Percentiles rank a stretch among this genome's conserved stretches.
Evolutionary conservation across 2,888 invertebrate genomes (phyloP).

Genomic region (Dicycla oo): DNA sequence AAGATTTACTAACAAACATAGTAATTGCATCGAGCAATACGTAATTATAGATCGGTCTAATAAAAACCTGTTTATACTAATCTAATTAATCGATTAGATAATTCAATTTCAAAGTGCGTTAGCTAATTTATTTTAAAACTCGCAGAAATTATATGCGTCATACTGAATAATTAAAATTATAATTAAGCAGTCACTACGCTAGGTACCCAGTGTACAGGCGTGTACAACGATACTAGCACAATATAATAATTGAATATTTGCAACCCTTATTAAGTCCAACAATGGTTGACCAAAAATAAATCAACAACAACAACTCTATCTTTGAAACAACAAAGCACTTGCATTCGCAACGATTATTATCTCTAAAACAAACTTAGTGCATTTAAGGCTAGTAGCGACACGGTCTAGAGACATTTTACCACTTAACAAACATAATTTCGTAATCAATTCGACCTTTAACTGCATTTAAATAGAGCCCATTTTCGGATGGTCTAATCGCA

Average conservation of each 20-base stretch:
- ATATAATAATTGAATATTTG: conserved; percentile 75
- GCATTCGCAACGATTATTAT: conserved; percentile 90
- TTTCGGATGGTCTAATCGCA: conserved; percentile 67
- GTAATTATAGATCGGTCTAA: not conserved
- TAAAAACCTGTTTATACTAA: conserved; percentile 15
- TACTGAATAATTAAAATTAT: conserved; percentile 18
- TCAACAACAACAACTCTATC: conserved; percentile 89
- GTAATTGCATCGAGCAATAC: not conserved
- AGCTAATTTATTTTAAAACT: conserved; percentile 29
- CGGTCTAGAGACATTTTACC: conserved; percentile 88
- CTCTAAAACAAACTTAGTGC: conserved; percentile 90
- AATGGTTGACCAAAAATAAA: conserved; percentile 88
- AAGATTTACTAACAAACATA: not conserved
- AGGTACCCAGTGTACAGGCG: conserved; percentile 43
- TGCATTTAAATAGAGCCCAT: conserved; percentile 68
- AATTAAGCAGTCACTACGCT: conserved; percentile 43
- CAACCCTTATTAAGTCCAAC: conserved; percentile 81
- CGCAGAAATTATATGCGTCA: conserved; percentile 30
- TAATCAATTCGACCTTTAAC: conserved; percentile 67
- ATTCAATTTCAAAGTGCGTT: conserved; percentile 27
- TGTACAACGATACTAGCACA: conserved; percentile 52
- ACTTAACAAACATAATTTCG: conserved; percentile 72
- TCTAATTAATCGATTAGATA: conserved; percentile 14
- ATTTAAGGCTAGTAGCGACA: conserved; percentile 90
- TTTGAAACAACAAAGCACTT: conserved; percentile 86